Conservation (phyloP, 1,140 invertebrate genomes). For the Hycleus phaleratus region DNA sequence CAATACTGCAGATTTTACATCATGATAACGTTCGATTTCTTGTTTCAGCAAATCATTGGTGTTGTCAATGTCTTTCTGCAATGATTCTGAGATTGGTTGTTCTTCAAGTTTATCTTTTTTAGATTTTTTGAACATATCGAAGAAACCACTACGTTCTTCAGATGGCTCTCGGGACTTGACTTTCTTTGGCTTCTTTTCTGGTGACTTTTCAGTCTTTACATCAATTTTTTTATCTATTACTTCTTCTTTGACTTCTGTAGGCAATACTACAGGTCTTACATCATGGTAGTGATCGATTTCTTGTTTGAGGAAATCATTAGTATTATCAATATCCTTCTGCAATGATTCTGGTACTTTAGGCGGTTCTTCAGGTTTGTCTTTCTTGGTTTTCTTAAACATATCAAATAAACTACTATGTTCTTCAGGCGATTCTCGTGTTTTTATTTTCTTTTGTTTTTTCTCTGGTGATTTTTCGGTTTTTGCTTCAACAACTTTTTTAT, state of each 20-base stretch:
- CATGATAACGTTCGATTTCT: slow-evolving; percentile 14
- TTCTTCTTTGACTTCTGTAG: slow-evolving; percentile 1
- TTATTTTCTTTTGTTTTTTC: neutral
- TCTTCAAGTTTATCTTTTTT: slow-evolving; percentile 5
- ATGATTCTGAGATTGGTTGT: slow-evolving; percentile 4
- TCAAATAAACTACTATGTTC: slow-evolving; percentile 4
- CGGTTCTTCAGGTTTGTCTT: slow-evolving; percentile 1
- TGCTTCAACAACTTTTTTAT: too few species aligned
- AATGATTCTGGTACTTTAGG: neutral
- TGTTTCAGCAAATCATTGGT: slow-evolving; percentile 1
- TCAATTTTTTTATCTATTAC: too few species aligned
- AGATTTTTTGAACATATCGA: slow-evolving; percentile 14
- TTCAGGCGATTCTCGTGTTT: neutral
- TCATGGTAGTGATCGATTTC: slow-evolving; percentile 19
- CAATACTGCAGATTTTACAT: slow-evolving; percentile 1
- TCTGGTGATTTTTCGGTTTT: neutral
- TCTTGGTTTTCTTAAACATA: slow-evolving; percentile 13
- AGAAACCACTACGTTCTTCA: neutral
- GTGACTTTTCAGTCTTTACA: neutral
- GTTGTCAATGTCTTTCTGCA: slow-evolving; percentile 8
- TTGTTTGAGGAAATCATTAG: slow-evolving; percentile 15
- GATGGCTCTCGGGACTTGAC: neutral
- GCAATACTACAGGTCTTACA: slow-evolving; percentile 11
- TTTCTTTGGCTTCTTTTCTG: neutral
- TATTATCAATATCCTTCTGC: slow-evolving; percentile 14